Conservation (phyloP, 1,140 invertebrate species). For the Drosophila nigrodunni region DNA sequence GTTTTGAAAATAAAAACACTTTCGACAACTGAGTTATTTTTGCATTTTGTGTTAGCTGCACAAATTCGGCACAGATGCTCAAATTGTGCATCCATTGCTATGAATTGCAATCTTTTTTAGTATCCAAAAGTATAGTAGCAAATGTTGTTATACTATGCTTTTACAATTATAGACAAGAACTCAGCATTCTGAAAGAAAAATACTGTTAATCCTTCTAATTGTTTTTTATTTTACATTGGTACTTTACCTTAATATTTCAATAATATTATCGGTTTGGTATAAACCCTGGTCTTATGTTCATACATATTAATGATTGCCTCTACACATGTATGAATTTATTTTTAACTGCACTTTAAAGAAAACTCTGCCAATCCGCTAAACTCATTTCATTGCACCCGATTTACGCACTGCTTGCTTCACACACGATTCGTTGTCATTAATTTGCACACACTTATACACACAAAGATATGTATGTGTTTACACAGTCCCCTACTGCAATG, state of each 20-base stretch:
- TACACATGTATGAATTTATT: conserved; percentile 30
- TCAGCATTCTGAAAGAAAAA: conserved; percentile 20
- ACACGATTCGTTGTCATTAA: conserved; percentile 47
- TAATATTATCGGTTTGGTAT: neutral
- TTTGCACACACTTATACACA: conserved; percentile 27
- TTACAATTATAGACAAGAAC: neutral
- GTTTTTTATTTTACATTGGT: neutral
- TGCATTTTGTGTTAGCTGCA: conserved; percentile 78
- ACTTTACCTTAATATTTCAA: conserved; percentile 1
- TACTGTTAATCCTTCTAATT: neutral
- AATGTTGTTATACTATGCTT: too few relatives aligned
- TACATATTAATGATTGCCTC: conserved; percentile 3
- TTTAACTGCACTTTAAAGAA: conserved; percentile 40
- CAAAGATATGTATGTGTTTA: conserved; percentile 9
- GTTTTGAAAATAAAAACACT: conserved; percentile 82
- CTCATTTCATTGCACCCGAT: conserved; percentile 40
- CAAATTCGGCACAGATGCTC: conserved; percentile 79
- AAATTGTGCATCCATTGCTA: conserved; percentile 69
- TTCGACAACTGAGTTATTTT: conserved; percentile 76
- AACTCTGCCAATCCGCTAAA: conserved; percentile 34
- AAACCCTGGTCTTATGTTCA: neutral
- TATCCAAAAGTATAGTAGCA: neutral
- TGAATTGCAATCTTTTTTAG: neutral
- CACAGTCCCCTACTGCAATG: conserved; percentile 36
- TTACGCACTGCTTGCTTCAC: conserved; percentile 35